These are phyloP conservation scores for Pluvialis apricaria DNA, from an alignment of 2,113 vertebrate species.

Conservation along the genomic window DNA sequence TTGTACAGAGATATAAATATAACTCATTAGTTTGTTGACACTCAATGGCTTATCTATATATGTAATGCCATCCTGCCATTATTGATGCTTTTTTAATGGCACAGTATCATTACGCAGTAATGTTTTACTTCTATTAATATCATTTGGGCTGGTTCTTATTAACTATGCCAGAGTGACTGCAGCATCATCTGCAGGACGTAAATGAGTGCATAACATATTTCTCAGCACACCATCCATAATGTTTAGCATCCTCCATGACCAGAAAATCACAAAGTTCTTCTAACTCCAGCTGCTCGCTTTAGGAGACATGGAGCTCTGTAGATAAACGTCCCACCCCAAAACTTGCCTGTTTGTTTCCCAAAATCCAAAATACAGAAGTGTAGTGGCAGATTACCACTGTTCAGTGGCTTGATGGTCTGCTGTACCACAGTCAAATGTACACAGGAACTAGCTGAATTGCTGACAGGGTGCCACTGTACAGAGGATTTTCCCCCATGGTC, in stretches of 20 bases:
- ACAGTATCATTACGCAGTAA: constrained; percentile 33
- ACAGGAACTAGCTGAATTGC: not conserved
- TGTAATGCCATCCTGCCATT: constrained; percentile 34
- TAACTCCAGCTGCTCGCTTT: not conserved
- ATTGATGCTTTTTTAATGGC: constrained; percentile 54
- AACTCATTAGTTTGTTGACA: constrained; percentile 57
- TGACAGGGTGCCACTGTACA: not conserved
- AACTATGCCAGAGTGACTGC: not conserved
- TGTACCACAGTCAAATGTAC: not conserved
- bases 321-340: not conserved
- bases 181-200: not conserved
- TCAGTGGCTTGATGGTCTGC: not conserved
- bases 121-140: constrained; percentile 62
- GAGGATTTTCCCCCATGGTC: not conserved
- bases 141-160: constrained; percentile 29
- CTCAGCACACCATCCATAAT: not conserved
- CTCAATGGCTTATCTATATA: constrained; percentile 10
- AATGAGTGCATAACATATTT: not conserved
- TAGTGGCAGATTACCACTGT: not conserved
- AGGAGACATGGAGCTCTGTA: not conserved
- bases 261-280: not conserved
- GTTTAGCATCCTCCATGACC: not conserved
- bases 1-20: constrained; percentile 50
- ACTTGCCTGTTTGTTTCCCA: not conserved
- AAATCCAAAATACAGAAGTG: not conserved